Evolutionary conservation across 2,113 vertebrate species (phyloP).

Genomic region (Prunella himalayana): DNA sequence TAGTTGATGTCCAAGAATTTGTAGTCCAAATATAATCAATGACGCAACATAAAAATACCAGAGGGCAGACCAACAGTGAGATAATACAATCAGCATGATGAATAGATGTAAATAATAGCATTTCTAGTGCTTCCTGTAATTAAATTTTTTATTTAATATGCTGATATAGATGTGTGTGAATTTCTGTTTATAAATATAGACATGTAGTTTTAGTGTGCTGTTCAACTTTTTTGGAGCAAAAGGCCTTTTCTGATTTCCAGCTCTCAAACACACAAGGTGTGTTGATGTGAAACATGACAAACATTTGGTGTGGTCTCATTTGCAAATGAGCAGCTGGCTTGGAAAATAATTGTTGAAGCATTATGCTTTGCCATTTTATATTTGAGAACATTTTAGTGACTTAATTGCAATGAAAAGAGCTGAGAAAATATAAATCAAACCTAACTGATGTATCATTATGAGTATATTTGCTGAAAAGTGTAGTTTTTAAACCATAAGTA

Average conservation of each 20-base stretch:
- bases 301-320: background rate
- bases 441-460: background rate
- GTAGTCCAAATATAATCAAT: background rate
- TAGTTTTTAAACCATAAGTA: background rate
- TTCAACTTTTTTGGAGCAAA: background rate
- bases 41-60: background rate
- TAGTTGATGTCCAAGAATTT: background rate
- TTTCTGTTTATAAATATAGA: background rate
- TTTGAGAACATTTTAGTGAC: background rate
- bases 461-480: background rate
- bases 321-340: background rate
- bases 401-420: background rate
- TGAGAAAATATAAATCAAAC: background rate
- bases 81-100: background rate
- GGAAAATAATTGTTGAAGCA: background rate
- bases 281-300: background rate
- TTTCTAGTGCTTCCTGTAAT: background rate
- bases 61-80: background rate
- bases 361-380: background rate
- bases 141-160: background rate
- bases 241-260: background rate
- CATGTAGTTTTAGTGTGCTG: background rate
- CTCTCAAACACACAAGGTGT: background rate
- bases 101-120: background rate
- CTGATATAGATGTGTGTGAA: background rate